Evolutionary conservation across 2,888 invertebrate genomes (phyloP), one percentile per base, ranked within the genome.

Genomic region (Drosophila mulleri): DNA sequence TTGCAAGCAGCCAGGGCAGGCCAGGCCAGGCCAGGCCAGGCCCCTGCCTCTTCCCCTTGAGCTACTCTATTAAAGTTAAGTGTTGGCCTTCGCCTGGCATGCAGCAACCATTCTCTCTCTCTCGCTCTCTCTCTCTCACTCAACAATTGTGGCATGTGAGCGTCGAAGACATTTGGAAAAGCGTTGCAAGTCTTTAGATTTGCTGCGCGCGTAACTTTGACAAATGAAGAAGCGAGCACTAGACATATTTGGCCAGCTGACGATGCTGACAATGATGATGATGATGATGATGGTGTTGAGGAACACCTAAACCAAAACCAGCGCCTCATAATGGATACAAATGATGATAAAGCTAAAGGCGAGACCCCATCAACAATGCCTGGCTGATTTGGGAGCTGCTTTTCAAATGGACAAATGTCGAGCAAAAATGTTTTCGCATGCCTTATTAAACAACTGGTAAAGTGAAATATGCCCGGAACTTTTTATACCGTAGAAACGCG

Each of bases 251-350:
- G 75, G 69, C 64, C 74, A 75, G 64, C 67, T 78, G 78, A 66
- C 75, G 74, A 59, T 65, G 75, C 68, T 71, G 71, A 26, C 14
- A n/a, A n/a, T 60, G 37, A 8, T 26, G 41, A 41, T 62, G 57
- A 18, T 50, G 41, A 3, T 39, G 37, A 3, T 41, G 39, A 12
- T 54, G 39, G n/a, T 41, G 54, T 70, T 54, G 50, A 48, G 44
- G 54, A 78, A 84, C 87, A 86, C 88, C 86, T 67, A 67, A 75
- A 64, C 68, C 81, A 84, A 82, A 62, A 54, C 75, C 63, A 70
- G 77, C 64, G 78, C 78, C 88, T 69, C 79, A 65, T 88, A 86
- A 86, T 86, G 89, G 85, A 81, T 78, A 86, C 83, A 89, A 86
- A 86, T 86, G 86, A 86, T 88, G 85, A 84, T 82, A 78, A 73